A percentile compares a stretch with the other conserved stretches of the same genome.
Conservation (phyloP, 2,797 vertebrate genomes). For the Oreochromis grahami region DNA sequence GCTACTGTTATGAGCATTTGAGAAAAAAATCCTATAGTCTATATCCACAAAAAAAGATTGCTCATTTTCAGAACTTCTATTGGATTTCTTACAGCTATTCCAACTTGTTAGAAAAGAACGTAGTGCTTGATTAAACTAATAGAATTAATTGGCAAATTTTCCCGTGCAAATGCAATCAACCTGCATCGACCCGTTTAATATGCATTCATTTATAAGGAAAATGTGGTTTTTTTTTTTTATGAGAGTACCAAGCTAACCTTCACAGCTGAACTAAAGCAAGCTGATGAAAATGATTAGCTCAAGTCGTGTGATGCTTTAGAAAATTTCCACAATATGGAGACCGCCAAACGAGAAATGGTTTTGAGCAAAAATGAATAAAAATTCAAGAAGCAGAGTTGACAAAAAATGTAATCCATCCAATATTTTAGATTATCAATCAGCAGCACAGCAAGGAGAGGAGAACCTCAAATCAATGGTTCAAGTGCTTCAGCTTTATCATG, state of each 20-base stretch:
- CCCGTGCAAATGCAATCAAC: constrained; percentile 4
- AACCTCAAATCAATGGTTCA: background rate
- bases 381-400: background rate
- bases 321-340: background rate
- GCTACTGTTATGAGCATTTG: background rate
- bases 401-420: background rate
- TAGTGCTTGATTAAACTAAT: background rate
- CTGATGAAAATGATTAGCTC: background rate
- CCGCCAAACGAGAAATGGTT: background rate
- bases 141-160: background rate
- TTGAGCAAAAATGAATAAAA: background rate
- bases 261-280: background rate
- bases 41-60: background rate
- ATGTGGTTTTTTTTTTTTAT: background rate
- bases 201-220: background rate
- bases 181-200: background rate
- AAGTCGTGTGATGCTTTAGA: background rate
- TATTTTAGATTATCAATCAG: background rate
- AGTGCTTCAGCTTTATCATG: constrained; percentile 32
- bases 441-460: background rate
- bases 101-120: background rate
- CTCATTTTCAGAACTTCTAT: background rate
- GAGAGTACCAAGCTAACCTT: background rate
- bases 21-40: background rate
- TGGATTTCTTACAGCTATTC: background rate